These are phyloP conservation scores for Calliphora vomitoria DNA, from an alignment of 2,888 invertebrate species.

Conservation along the genomic window DNA sequence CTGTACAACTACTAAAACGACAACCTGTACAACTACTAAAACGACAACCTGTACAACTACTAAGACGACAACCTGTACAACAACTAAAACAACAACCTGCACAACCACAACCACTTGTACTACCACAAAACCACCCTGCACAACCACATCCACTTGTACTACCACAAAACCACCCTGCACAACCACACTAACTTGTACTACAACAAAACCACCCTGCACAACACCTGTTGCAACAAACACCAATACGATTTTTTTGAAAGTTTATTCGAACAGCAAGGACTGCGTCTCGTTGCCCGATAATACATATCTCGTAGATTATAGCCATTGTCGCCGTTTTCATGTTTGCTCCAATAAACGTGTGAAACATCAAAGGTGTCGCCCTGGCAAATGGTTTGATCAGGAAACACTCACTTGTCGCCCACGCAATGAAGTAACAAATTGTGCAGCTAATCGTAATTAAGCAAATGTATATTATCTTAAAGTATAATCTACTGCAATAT, in stretches of 20 bases:
- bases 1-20: constrained; percentile 25
- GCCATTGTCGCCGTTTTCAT: constrained; percentile 59
- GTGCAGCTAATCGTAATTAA: constrained; percentile 32
- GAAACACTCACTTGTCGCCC: constrained; percentile 15
- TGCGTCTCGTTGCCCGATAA: constrained; percentile 41
- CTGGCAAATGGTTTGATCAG: constrained; percentile 39
- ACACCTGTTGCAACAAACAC: background rate
- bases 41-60: background rate
- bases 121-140: constrained; percentile 1
- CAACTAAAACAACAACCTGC: background rate
- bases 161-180: background rate
- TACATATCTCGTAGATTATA: constrained; percentile 46
- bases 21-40: constrained; percentile 1
- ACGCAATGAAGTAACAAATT: constrained; percentile 35
- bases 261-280: constrained; percentile 8
- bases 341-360: constrained; percentile 20
- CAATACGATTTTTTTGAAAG: background rate
- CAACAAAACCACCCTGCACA: background rate
- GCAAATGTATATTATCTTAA: background rate
- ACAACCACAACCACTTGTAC: background rate
- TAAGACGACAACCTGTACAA: background rate
- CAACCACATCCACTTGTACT: background rate
- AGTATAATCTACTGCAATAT: too few relatives aligned
- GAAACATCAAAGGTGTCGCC: background rate
- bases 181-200: background rate